phyloP scores from a whole-genome alignment of 2,797 vertebrate genomes.

The Crenichthys baileyi region DNA sequence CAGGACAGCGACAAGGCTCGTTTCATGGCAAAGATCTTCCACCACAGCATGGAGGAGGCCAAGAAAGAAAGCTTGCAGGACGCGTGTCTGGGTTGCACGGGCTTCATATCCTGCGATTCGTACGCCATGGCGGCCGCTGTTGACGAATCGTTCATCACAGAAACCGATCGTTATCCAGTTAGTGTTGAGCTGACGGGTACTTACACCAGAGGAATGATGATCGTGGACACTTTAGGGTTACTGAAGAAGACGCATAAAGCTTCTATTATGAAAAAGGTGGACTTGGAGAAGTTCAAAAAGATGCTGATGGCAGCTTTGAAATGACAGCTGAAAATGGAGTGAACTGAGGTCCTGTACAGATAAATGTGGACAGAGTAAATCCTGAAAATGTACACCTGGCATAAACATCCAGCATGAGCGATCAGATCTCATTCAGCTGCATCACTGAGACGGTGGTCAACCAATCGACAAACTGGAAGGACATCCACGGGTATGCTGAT shows the following conservation, averaged over 20 bases:
- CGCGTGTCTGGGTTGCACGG: constrained; percentile 55
- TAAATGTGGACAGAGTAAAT: not conserved
- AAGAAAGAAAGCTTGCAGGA: constrained; percentile 44
- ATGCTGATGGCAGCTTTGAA: constrained; percentile 82
- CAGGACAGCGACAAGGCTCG: constrained; percentile 82
- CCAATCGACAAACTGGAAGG: not conserved
- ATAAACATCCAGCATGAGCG: not conserved
- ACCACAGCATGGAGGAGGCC: constrained; percentile 59
- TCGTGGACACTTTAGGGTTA: constrained; percentile 72
- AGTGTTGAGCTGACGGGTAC: constrained; percentile 80
- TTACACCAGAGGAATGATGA: constrained; percentile 83
- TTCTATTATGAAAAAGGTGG: constrained; percentile 79
- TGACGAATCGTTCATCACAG: constrained; percentile 69
- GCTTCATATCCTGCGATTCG: constrained; percentile 84
- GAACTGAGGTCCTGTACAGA: not conserved
- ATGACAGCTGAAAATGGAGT: constrained; percentile 26
- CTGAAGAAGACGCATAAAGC: constrained; percentile 74
- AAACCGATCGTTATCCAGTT: constrained; percentile 63
- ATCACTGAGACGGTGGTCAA: not conserved
- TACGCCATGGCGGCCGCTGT: constrained; percentile 84
- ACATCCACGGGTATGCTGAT: not conserved
- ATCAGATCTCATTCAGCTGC: not conserved
- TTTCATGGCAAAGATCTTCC: constrained; percentile 81
- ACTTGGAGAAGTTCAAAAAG: constrained; percentile 76
- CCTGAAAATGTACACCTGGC: not conserved